phyloP scores from a whole-genome alignment of 2,797 vertebrate genomes.

The Sebastolobus alascanus region DNA sequence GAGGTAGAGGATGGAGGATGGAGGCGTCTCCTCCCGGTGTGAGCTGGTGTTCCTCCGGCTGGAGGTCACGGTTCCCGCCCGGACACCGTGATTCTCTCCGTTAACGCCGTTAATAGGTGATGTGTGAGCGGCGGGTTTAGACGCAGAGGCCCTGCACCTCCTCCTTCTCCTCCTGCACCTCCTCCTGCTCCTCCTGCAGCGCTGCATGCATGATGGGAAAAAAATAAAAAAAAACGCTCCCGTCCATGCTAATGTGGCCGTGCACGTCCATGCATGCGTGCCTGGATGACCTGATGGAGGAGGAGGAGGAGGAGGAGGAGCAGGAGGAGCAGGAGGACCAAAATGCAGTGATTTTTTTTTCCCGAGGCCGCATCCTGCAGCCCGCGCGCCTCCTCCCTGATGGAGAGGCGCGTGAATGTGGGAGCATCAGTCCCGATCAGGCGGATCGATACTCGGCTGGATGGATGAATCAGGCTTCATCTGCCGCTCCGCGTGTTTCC shows the following conservation, averaged over 20 bases:
- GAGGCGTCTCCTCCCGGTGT: not conserved
- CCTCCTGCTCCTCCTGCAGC: not conserved
- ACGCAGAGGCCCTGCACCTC: slow-evolving; percentile 12
- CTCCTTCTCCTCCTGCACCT: not conserved
- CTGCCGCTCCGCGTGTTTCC: slow-evolving; percentile 33
- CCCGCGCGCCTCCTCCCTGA: slow-evolving; percentile 49
- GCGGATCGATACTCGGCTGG: slow-evolving; percentile 11
- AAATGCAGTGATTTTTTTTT: slow-evolving; percentile 62
- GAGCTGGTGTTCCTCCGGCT: slow-evolving; percentile 23
- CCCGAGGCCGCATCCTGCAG: slow-evolving; percentile 56
- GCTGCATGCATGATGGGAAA: not conserved
- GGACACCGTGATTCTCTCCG: not conserved
- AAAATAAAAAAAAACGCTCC: slow-evolving; percentile 16
- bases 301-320: slow-evolving; percentile 1
- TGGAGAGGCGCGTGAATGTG: slow-evolving; percentile 29
- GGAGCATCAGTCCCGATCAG: slow-evolving; percentile 21
- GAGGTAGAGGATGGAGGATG: too few species aligned
- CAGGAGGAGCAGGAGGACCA: slow-evolving; percentile 13
- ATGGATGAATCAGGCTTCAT: slow-evolving; percentile 15
- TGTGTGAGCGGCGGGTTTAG: not conserved
- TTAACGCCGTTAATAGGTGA: not conserved
- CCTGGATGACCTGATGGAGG: slow-evolving; percentile 45
- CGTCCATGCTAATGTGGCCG: slow-evolving; percentile 46
- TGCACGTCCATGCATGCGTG: slow-evolving; percentile 46
- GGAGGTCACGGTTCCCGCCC: slow-evolving; percentile 31